Evolutionary conservation across 2,888 invertebrate species (phyloP), one percentile per base, ranked within the genome.

Genomic region (Octonoba sinensis): DNA sequence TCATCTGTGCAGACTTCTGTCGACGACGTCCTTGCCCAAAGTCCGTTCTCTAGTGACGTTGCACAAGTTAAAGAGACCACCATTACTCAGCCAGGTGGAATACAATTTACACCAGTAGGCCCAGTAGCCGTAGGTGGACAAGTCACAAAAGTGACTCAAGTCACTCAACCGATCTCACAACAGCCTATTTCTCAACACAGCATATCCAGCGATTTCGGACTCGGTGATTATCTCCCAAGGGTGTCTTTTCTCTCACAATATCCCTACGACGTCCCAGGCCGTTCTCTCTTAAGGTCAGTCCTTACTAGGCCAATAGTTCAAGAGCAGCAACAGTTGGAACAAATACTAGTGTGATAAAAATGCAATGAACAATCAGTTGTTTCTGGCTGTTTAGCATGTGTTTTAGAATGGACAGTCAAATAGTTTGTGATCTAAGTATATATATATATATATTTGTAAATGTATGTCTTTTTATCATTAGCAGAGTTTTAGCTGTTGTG

Each of bases 271-370:
- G 56, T 70, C 3, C 81, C 74, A 8, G 57, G 49, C 13, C 47
- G 54, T 15, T 54, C 46, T 8, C 27, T 79, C 6, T 18, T 79
- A 57, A 67, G 67, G 56, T 73, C 73, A 3, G 64, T 73, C 22
- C 2, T 79, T 1, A 69, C 79, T 13, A 79, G 79, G 54, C 72
- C 73, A 24, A 49, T 73, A 15, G 36, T 73, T n/a, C 65, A 71
- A 24, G 70, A 77, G 44, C 79, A 79, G 56, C 67, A 67, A 16
- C 79, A 79, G 44, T 15, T 78, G 51, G 79, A 79, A 49, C 79
- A 79, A 56, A 73, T 79, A 57, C 69, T 73, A 67, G 73, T 79
- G 69, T 67, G 66, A 73, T 79, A 79, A 60, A 47, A 56, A 69
- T 46, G 79, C 73, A 69, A 27, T 73, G 54, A 56, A 62, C 59